Evolutionary conservation across 1,140 invertebrate genomes (phyloP).

Genomic region (Hylaeus anthracinus): DNA sequence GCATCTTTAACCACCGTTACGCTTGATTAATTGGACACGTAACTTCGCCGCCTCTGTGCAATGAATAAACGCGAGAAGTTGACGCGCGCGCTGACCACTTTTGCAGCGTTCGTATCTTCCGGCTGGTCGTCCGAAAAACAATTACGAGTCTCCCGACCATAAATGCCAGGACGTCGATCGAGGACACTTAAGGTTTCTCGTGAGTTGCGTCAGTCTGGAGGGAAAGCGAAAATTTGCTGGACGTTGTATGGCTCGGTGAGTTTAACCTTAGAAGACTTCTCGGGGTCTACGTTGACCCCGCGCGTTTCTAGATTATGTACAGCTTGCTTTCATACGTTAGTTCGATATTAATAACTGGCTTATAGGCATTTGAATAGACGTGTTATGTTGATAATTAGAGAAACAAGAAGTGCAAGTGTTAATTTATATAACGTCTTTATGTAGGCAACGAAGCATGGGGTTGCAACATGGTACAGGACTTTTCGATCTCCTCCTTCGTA

Average conservation of each 20-base stretch:
- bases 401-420: no score
- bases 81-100: background rate
- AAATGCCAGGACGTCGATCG: constrained; percentile 4
- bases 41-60: constrained; percentile 8
- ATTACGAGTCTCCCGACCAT: constrained; percentile 7
- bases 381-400: no score
- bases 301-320: no score
- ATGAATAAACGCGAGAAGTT: constrained; percentile 18
- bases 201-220: background rate
- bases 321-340: no score
- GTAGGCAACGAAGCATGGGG: no score
- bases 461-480: no score
- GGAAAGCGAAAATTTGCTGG: constrained; percentile 29
- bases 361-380: no score
- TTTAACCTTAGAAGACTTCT: no score
- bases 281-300: no score
- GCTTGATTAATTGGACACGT: constrained; percentile 35
- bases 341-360: no score
- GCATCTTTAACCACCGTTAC: background rate
- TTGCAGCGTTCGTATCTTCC: background rate
- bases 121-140: constrained; percentile 14
- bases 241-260: background rate
- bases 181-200: background rate
- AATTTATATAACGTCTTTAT: no score
- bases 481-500: no score